A percentile compares a stretch with the other conserved stretches of the same genome.
Conservation (phyloP, 2,797 vertebrate species). For the Sciurus vulgaris region DNA sequence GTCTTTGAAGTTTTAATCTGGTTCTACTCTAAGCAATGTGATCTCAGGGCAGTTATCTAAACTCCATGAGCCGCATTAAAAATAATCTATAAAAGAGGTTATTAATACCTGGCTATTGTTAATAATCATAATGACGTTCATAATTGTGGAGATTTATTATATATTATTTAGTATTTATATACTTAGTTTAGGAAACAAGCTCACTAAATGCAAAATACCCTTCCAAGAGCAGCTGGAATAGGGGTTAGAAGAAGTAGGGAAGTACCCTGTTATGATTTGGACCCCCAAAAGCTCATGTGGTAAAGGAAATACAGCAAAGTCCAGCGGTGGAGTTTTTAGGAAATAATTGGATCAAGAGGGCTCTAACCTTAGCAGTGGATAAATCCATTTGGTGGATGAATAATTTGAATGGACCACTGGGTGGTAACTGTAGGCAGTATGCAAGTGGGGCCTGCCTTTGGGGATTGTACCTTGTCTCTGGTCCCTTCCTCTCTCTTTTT, state of each 20-base stretch:
- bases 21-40: neutral
- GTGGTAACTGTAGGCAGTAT: neutral
- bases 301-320: neutral
- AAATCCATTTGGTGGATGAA: no score
- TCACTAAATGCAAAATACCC: neutral
- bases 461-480: neutral
- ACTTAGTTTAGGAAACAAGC: neutral
- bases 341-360: neutral
- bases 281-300: neutral
- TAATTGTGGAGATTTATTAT: neutral
- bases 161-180: neutral
- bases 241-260: neutral
- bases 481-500: neutral
- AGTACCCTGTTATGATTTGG: neutral
- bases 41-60: neutral
- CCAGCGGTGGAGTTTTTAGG: neutral
- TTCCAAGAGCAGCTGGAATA: neutral
- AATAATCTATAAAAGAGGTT: neutral
- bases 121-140: neutral
- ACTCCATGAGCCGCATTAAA: neutral
- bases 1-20: slow-evolving; percentile 15
- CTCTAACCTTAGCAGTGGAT: neutral
- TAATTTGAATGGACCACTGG: neutral
- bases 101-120: neutral
- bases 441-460: neutral